These are phyloP conservation scores for Thomomys bottae DNA, from an alignment of 2,113 vertebrate genomes.

Conservation along the genomic window DNA sequence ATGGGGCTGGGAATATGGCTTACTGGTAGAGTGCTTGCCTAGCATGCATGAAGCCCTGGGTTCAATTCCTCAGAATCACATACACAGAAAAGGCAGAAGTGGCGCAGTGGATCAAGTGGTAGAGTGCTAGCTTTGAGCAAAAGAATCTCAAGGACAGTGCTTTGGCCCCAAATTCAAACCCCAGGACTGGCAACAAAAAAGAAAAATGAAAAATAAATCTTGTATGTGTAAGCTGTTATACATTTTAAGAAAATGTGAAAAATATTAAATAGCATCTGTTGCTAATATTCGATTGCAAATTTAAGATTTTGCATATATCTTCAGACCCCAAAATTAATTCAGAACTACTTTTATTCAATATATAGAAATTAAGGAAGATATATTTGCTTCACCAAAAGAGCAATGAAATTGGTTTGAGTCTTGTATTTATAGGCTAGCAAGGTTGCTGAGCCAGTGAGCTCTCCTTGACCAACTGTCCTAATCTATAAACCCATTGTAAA, in stretches of 20 bases:
- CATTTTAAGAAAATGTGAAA: conserved; percentile 21
- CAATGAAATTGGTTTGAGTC: background rate
- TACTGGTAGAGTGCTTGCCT: no score
- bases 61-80: no score
- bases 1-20: no score
- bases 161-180: no score
- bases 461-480: background rate
- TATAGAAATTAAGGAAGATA: background rate
- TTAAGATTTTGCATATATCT: conserved; percentile 43
- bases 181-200: no score
- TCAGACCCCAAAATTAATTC: conserved; percentile 1
- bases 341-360: conserved; percentile 6
- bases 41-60: no score
- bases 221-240: background rate
- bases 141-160: no score
- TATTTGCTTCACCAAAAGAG: background rate
- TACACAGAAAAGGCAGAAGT: no score
- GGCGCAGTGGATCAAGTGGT: no score
- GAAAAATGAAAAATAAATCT: conserved; percentile 44
- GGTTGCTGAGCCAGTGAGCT: background rate
- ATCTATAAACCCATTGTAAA: background rate
- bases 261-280: conserved; percentile 13
- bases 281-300: conserved; percentile 39
- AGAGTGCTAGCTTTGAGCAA: no score
- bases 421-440: background rate